Conservation (phyloP, 1,140 invertebrate species). For the Platorchestia sp. region DNA sequence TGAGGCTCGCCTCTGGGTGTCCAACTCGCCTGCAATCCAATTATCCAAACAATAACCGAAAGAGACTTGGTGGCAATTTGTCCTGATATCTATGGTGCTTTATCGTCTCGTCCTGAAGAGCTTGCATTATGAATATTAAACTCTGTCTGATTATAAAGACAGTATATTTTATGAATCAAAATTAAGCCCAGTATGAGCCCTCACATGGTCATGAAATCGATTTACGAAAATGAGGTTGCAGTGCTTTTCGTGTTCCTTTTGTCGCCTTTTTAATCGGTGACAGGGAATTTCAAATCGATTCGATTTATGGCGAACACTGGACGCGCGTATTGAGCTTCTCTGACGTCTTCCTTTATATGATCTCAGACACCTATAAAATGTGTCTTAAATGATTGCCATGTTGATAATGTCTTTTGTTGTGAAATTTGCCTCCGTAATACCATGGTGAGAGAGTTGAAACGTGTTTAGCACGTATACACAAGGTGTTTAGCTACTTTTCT, state of each 20-base stretch:
- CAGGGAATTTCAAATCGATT: not conserved
- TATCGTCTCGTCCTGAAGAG: not conserved
- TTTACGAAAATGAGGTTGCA: constrained; percentile 46
- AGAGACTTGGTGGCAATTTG: constrained; percentile 1
- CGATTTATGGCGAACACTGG: constrained; percentile 28
- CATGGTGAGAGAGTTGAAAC: not conserved
- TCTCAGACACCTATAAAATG: not conserved
- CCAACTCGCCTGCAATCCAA: constrained; percentile 12
- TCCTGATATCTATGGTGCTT: constrained; percentile 11
- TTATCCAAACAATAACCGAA: constrained; percentile 47
- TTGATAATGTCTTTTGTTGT: not conserved
- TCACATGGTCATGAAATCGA: constrained; percentile 40
- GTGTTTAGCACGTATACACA: too few relatives aligned
- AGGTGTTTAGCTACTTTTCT: not conserved
- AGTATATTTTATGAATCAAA: constrained; percentile 16
- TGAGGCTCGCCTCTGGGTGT: not conserved
- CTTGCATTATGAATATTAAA: constrained; percentile 14
- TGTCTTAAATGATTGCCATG: not conserved
- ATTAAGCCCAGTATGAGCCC: not conserved
- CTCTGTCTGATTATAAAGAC: not conserved
- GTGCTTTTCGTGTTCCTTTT: constrained; percentile 34
- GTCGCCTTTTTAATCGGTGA: constrained; percentile 27
- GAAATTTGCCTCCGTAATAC: not conserved
- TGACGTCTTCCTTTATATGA: not conserved
- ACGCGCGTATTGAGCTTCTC: not conserved